phyloP scores from a whole-genome alignment of 2,888 invertebrate genomes.

The Ectobius pallidus region DNA sequence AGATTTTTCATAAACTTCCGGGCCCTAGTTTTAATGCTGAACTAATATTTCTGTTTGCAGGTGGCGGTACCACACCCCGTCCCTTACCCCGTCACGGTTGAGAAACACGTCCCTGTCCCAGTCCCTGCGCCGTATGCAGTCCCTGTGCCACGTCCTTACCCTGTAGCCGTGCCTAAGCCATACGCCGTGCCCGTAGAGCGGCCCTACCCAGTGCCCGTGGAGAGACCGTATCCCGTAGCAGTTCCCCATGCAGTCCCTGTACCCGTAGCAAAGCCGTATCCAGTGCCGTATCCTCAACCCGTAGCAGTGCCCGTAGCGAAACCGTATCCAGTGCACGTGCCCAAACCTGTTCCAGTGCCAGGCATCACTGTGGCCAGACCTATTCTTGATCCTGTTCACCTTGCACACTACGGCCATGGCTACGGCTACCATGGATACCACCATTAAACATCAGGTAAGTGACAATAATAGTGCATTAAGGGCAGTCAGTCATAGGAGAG shows the following conservation, averaged over 20 bases:
- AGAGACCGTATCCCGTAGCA: constrained; percentile 33
- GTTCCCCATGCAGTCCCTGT: constrained; percentile 10
- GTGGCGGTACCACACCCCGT: constrained; percentile 31
- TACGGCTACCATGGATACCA: neutral
- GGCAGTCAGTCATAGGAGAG: no score
- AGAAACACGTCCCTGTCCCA: constrained; percentile 30
- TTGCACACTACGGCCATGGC: no score
- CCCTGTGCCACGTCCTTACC: constrained; percentile 36
- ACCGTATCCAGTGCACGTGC: neutral
- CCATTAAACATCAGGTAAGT: neutral
- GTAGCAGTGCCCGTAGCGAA: constrained; percentile 7
- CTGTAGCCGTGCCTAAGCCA: constrained; percentile 35
- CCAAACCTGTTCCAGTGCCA: constrained; percentile 3
- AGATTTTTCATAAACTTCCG: no score
- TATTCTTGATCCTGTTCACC: neutral
- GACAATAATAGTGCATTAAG: neutral
- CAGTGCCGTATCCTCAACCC: constrained; percentile 7
- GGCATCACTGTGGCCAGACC: constrained; percentile 19
- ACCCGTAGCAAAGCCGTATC: constrained; percentile 14
- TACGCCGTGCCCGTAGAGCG: constrained; percentile 35
- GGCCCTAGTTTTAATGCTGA: no score
- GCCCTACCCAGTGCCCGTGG: constrained; percentile 35
- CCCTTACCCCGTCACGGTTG: constrained; percentile 31
- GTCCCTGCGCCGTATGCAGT: constrained; percentile 38
- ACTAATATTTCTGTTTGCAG: no score